A percentile compares a stretch with the other conserved stretches of the same genome.
phyloP scores from a whole-genome alignment of 2,113 vertebrate genomes.

The Neofelis nebulosa region DNA sequence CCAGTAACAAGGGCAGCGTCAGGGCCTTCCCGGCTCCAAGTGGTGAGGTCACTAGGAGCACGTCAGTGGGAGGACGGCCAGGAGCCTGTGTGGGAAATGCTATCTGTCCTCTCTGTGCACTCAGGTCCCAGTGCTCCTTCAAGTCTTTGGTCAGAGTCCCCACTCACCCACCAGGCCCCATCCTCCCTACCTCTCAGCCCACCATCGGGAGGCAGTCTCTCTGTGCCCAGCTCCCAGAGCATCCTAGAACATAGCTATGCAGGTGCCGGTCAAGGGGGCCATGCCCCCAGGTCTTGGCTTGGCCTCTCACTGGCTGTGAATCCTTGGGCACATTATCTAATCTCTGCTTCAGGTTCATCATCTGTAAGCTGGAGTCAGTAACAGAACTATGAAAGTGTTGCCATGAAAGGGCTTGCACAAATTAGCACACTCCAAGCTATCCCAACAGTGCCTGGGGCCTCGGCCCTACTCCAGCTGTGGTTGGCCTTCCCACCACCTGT shows the following conservation, averaged over 20 bases:
- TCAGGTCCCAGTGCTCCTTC: background rate
- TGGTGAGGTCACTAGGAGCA: background rate
- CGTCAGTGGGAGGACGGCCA: background rate
- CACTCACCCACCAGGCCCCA: background rate
- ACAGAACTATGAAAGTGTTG: background rate
- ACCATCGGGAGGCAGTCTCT: background rate
- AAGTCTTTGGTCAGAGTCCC: background rate
- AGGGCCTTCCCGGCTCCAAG: background rate
- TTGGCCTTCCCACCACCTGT: background rate
- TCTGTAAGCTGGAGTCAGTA: background rate
- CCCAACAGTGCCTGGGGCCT: fast-evolving
- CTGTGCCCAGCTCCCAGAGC: background rate
- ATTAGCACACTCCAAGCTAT: background rate
- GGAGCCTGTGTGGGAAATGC: background rate
- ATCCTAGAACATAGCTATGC: background rate
- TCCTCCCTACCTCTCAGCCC: background rate
- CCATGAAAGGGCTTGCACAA: fast-evolving
- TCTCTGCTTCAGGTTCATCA: background rate
- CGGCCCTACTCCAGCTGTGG: fast-evolving
- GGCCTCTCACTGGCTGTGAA: background rate
- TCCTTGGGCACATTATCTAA: background rate
- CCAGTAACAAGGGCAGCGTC: too few species aligned
- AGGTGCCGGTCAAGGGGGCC: background rate
- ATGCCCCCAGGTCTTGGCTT: background rate
- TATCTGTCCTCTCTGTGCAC: background rate